A percentile compares a stretch with the other conserved stretches of the same genome.
Evolutionary conservation across 2,113 vertebrate species (phyloP).

Genomic region (Geococcyx californianus): DNA sequence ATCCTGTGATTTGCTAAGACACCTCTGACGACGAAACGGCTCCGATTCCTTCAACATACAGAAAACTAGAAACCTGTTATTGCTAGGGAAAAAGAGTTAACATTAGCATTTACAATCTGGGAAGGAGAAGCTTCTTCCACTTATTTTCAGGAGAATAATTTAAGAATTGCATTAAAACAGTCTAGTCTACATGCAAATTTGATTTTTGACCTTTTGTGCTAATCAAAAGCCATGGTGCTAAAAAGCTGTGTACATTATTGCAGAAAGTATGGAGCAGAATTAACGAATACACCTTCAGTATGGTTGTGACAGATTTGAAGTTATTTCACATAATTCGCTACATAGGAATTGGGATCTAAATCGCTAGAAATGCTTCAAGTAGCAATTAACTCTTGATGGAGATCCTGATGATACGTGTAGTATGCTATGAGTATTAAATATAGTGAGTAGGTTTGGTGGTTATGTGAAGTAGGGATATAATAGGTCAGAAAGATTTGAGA

Average conservation of each 20-base stretch:
- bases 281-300: constrained; percentile 51
- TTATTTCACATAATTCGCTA: neutral
- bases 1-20: constrained; percentile 59
- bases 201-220: constrained; percentile 63
- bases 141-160: constrained; percentile 54
- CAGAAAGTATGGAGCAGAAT: constrained; percentile 27
- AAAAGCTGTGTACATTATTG: constrained; percentile 61
- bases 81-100: constrained; percentile 29
- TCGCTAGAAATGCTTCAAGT: neutral
- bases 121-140: constrained; percentile 48
- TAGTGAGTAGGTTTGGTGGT: neutral
- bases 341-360: neutral
- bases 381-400: constrained; percentile 16
- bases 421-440: neutral
- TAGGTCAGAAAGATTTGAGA: neutral
- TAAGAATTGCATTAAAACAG: constrained; percentile 69
- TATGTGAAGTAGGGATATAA: constrained; percentile 9
- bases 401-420: neutral
- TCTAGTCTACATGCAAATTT: constrained; percentile 62
- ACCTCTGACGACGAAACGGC: constrained; percentile 44
- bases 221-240: constrained; percentile 56
- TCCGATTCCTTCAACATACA: constrained; percentile 20
- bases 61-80: constrained; percentile 5
- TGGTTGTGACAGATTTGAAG: constrained; percentile 16
- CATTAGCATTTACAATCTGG: constrained; percentile 38